phyloP scores from a whole-genome alignment of 2,797 vertebrate species.

The Stomatorhinus walkeri region DNA sequence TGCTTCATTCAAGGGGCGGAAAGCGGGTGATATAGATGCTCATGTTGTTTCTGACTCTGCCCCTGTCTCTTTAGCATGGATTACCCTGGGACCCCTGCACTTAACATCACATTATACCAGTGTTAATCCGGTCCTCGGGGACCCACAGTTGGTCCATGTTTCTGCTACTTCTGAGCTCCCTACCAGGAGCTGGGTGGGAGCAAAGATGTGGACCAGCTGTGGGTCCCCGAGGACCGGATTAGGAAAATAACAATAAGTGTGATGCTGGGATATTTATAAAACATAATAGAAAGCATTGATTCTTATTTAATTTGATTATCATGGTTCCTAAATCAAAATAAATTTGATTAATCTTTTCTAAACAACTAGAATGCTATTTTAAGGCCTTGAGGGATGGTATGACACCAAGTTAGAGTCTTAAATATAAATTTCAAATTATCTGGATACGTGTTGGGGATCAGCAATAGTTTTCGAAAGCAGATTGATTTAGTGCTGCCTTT shows the following conservation, averaged over 20 bases:
- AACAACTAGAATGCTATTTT: background rate
- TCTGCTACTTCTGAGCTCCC: background rate
- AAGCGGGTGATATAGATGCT: slow-evolving; percentile 19
- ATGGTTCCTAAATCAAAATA: background rate
- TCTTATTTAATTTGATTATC: background rate
- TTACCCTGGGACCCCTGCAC: background rate
- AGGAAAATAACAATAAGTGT: background rate
- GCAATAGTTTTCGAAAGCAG: background rate
- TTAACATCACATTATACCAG: background rate
- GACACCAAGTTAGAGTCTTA: background rate
- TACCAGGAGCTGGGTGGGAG: background rate
- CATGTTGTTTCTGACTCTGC: background rate
- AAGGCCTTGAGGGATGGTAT: background rate
- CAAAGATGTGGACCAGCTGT: background rate
- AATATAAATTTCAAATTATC: background rate
- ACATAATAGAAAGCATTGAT: background rate
- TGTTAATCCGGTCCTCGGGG: background rate
- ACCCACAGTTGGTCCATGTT: background rate
- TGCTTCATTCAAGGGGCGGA: slow-evolving; percentile 27
- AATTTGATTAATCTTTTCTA: background rate
- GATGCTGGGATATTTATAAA: background rate
- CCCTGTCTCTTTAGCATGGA: background rate
- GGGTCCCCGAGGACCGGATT: background rate
- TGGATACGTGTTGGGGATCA: background rate
- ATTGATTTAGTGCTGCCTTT: background rate